These are phyloP conservation scores for Alfaro cultratus DNA, from an alignment of 2,797 vertebrate species.

Conservation along the genomic window DNA sequence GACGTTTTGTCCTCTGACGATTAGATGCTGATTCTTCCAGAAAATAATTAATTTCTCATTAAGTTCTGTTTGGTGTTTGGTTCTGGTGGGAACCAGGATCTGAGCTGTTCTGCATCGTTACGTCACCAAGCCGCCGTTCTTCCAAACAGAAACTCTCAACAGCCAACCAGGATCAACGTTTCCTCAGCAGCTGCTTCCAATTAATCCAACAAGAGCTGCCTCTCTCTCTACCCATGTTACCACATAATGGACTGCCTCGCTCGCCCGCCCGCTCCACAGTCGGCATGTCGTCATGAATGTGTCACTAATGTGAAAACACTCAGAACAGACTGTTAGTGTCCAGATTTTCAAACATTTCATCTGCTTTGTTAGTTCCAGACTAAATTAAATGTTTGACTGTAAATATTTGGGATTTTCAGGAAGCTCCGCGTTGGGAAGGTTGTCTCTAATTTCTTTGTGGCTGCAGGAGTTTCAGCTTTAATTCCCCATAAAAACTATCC, in stretches of 20 bases:
- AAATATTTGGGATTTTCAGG: background rate
- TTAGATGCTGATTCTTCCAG: background rate
- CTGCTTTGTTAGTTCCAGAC: background rate
- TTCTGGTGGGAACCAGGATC: background rate
- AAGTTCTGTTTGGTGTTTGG: background rate
- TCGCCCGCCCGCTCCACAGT: background rate
- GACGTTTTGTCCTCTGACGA: background rate
- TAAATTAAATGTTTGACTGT: background rate
- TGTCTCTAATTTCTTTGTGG: slow-evolving; percentile 13
- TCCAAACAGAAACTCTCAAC: slow-evolving; percentile 11
- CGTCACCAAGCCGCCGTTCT: slow-evolving; percentile 40
- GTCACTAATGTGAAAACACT: background rate
- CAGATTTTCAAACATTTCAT: background rate
- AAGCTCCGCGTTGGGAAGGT: background rate
- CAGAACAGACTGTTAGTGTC: slow-evolving; percentile 1
- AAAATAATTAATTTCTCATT: too few species aligned
- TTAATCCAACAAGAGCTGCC: slow-evolving; percentile 54
- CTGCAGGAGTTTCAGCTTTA: background rate
- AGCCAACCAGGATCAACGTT: slow-evolving; percentile 24
- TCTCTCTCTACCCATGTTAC: slow-evolving; percentile 32
- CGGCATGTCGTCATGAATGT: background rate
- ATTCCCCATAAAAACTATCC: background rate
- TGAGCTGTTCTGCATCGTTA: background rate
- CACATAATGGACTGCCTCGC: slow-evolving; percentile 31
- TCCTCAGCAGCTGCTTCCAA: slow-evolving; percentile 67